These are phyloP conservation scores for Oceanodroma leucorhoa DNA, from an alignment of 2,797 vertebrate species.

Conservation along the genomic window DNA sequence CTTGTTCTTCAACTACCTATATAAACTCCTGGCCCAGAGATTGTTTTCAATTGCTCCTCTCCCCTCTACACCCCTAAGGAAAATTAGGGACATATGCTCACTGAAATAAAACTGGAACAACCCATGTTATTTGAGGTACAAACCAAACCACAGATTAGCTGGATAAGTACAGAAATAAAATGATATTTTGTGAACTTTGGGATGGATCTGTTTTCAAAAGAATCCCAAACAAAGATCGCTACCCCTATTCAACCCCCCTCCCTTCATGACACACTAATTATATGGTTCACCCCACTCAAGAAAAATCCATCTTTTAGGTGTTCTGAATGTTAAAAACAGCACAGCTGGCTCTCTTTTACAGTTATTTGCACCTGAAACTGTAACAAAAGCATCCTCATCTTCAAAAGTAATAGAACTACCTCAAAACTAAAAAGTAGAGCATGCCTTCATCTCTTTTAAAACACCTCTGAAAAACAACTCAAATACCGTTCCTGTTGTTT, in stretches of 20 bases:
- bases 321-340: neutral
- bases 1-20: neutral
- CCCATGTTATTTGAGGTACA: neutral
- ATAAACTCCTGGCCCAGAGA: neutral
- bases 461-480: neutral
- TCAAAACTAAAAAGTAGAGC: neutral
- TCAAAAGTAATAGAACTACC: neutral
- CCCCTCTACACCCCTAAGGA: neutral
- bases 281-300: fast-evolving
- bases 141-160: neutral
- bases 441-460: neutral
- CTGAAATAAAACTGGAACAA: neutral
- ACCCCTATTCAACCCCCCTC: neutral
- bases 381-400: neutral
- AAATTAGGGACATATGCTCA: neutral
- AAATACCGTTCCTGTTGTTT: neutral
- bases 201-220: neutral
- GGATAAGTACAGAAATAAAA: neutral
- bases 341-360: neutral
- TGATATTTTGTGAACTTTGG: neutral
- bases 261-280: neutral
- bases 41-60: neutral
- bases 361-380: neutral
- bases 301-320: neutral
- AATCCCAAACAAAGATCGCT: neutral